Percentiles rank a stretch among this genome's conserved stretches.
Conservation (phyloP, 2,113 vertebrate species). For the Ovis canadensis region DNA sequence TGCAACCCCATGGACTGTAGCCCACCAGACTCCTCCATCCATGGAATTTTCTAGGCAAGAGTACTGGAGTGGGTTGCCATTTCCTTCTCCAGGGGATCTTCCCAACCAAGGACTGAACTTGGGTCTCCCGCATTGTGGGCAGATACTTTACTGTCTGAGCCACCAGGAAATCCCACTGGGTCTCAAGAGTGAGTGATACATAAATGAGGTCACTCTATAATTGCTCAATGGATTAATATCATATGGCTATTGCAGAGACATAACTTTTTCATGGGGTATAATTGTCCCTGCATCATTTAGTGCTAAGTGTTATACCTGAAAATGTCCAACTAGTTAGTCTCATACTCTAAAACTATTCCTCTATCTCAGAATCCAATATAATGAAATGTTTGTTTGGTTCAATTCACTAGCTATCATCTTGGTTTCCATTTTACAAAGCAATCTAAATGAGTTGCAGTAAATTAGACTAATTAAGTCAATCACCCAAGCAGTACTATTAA, state of each 20-base stretch:
- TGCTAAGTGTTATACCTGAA: neutral
- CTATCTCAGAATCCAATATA: neutral
- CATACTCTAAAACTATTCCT: neutral
- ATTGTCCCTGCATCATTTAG: neutral
- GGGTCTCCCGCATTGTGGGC: no score
- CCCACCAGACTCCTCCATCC: no score
- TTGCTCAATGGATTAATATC: neutral
- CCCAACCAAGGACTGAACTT: no score
- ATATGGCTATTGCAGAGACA: neutral
- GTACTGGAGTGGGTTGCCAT: no score
- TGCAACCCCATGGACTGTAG: no score
- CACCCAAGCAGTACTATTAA: neutral
- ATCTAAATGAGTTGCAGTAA: neutral
- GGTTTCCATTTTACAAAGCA: neutral
- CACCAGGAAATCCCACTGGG: no score
- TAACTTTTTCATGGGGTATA: neutral
- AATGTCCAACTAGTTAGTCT: neutral
- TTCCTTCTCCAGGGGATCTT: no score
- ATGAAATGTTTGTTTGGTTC: neutral
- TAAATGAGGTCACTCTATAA: neutral
- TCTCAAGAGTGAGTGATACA: neutral
- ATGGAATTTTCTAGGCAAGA: no score
- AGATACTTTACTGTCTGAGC: no score
- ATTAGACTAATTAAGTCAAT: conserved; percentile 4
- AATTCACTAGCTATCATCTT: neutral